These are phyloP conservation scores for Trissolcus basalis DNA, from an alignment of 1,140 invertebrate genomes.

Conservation along the genomic window DNA sequence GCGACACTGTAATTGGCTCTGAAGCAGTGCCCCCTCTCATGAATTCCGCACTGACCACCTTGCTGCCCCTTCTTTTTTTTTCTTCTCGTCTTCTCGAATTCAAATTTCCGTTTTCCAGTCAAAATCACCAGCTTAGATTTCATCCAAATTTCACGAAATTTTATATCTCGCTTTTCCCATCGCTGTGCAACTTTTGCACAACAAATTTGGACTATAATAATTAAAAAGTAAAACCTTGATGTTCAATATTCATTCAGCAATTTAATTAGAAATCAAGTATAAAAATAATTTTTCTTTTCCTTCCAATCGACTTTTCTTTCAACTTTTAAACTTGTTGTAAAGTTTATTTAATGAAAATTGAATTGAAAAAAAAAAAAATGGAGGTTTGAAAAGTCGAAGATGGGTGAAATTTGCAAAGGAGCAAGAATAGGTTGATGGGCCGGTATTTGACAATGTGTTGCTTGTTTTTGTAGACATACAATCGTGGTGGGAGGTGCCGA, in stretches of 20 bases:
- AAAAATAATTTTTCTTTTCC: too few relatives aligned
- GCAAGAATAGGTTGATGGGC: slow-evolving; percentile 27
- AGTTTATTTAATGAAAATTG: not conserved
- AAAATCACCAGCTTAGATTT: not conserved
- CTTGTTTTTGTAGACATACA: slow-evolving; percentile 89
- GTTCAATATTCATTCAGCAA: too few relatives aligned
- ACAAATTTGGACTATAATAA: too few relatives aligned
- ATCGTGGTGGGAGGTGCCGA: slow-evolving; percentile 98
- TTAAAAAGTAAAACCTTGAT: too few relatives aligned
- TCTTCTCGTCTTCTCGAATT: too few relatives aligned
- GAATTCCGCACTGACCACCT: slow-evolving; percentile 33
- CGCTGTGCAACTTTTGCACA: too few relatives aligned
- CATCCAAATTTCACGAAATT: too few relatives aligned
- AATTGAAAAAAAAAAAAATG: slow-evolving; percentile 24
- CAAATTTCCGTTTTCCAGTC: not conserved
- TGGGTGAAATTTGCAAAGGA: slow-evolving; percentile 29
- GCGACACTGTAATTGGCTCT: slow-evolving; percentile 18
- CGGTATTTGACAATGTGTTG: slow-evolving; percentile 49
- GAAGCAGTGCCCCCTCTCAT: not conserved
- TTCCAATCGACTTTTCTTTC: too few relatives aligned
- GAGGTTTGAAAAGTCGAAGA: slow-evolving; percentile 26
- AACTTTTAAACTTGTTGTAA: not conserved
- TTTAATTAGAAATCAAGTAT: too few relatives aligned
- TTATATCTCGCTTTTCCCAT: too few relatives aligned
- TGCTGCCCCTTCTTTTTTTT: slow-evolving; percentile 2